Evolutionary conservation across 92 coral and sea anemone species (phyloP).

Genomic region (Actinostola sp.): DNA sequence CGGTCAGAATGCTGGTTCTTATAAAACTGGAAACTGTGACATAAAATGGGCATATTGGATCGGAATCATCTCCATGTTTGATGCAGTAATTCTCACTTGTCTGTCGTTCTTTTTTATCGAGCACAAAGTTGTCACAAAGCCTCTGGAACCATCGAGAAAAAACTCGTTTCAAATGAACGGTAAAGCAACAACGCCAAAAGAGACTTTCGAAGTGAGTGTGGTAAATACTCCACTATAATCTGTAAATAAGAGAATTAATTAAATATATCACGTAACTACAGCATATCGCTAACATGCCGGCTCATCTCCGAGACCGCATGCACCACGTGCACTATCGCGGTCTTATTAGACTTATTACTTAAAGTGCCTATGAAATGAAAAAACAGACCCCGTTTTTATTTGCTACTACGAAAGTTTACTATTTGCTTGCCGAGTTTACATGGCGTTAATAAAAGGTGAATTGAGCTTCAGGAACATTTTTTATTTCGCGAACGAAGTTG

Average conservation of each 20-base stretch:
- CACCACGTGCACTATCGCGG: too few relatives aligned
- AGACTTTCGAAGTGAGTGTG: neutral
- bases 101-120: conserved; percentile 84
- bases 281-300: too few relatives aligned
- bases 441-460: too few relatives aligned
- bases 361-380: too few relatives aligned
- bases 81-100: conserved; percentile 83
- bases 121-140: conserved; percentile 57
- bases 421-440: too few relatives aligned
- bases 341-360: too few relatives aligned
- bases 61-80: conserved; percentile 83
- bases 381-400: too few relatives aligned
- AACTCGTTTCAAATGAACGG: conserved; percentile 21
- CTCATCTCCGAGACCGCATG: too few relatives aligned
- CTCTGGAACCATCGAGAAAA: neutral
- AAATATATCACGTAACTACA: too few relatives aligned
- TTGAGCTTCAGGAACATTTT: too few relatives aligned
- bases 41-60: conserved; percentile 93
- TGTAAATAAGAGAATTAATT: neutral
- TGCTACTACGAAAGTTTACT: too few relatives aligned
- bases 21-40: conserved; percentile 77
- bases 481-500: too few relatives aligned
- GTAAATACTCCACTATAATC: neutral
- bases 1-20: conserved; percentile 73
- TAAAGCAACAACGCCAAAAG: neutral